phyloP scores from a whole-genome alignment of 2,797 vertebrate genomes.

The Ctenochaetus hawaiiensis region DNA sequence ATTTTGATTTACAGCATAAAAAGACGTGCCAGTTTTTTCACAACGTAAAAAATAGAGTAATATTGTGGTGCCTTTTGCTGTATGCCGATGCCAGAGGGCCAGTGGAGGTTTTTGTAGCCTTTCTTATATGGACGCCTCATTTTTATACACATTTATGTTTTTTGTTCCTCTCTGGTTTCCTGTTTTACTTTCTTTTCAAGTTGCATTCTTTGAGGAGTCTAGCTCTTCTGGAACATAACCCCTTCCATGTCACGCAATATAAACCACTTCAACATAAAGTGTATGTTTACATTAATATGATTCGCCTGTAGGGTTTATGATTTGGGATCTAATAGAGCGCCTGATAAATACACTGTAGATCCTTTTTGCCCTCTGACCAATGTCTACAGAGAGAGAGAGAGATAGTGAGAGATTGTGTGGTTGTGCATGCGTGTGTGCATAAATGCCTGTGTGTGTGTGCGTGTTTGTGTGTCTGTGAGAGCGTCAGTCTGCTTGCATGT shows the following conservation, averaged over 20 bases:
- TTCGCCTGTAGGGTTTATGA: conserved; percentile 79
- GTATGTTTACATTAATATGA: conserved; percentile 89
- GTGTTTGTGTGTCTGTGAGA: conserved; percentile 26
- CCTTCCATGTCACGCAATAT: conserved; percentile 86
- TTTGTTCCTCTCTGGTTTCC: conserved; percentile 78
- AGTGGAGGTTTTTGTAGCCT: conserved; percentile 95
- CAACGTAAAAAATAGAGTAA: conserved; percentile 98
- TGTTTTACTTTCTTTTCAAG: conserved; percentile 80
- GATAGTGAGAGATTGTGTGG: neutral
- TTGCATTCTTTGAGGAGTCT: conserved; percentile 84
- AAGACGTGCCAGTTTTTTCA: conserved; percentile 99
- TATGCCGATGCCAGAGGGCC: conserved; percentile 95
- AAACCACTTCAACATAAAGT: conserved; percentile 88
- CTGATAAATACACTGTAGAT: conserved; percentile 78
- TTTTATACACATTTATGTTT: conserved; percentile 88
- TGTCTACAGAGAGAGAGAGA: conserved; percentile 49
- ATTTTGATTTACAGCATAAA: conserved; percentile 99
- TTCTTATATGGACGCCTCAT: conserved; percentile 92
- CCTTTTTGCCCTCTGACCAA: conserved; percentile 70
- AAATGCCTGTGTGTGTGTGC: conserved; percentile 23
- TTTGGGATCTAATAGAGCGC: conserved; percentile 78
- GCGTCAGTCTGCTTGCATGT: conserved; percentile 65
- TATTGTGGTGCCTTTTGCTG: conserved; percentile 99
- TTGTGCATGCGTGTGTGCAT: conserved; percentile 29
- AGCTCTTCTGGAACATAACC: conserved; percentile 83